phyloP scores from a whole-genome alignment of 2,888 invertebrate genomes.

The Hirtodrosophila confusa region DNA sequence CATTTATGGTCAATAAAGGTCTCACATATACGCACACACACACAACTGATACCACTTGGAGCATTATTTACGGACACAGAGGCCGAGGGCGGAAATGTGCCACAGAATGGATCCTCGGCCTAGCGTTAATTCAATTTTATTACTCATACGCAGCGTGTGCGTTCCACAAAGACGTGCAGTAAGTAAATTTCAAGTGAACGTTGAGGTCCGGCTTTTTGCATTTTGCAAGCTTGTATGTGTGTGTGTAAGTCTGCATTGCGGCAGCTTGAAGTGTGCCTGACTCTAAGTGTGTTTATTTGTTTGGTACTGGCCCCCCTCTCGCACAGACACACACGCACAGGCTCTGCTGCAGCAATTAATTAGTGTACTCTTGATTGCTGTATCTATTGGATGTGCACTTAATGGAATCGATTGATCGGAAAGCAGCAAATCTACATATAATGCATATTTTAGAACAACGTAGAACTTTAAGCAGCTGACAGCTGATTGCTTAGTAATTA shows the following conservation, averaged over 20 bases:
- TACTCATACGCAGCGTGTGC: slow-evolving; percentile 66
- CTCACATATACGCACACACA: slow-evolving; percentile 10
- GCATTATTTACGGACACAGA: slow-evolving; percentile 1
- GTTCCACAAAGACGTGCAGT: slow-evolving; percentile 36
- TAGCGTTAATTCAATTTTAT: slow-evolving; percentile 70
- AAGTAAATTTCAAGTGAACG: slow-evolving; percentile 42
- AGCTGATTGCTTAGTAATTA: neutral
- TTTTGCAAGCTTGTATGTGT: slow-evolving; percentile 2
- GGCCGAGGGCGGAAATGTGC: slow-evolving; percentile 54
- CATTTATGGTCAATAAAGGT: slow-evolving; percentile 59
- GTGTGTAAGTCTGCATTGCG: slow-evolving; percentile 62
- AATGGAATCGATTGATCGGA: neutral
- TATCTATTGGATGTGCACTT: slow-evolving; percentile 33
- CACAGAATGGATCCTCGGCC: slow-evolving; percentile 46
- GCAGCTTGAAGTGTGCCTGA: slow-evolving; percentile 46
- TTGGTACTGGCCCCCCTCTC: slow-evolving; percentile 11
- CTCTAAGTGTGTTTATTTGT: slow-evolving; percentile 25
- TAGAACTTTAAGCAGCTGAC: too few relatives aligned
- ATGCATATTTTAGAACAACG: too few relatives aligned
- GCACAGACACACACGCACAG: slow-evolving; percentile 7
- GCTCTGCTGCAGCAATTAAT: slow-evolving; percentile 55
- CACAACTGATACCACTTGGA: neutral
- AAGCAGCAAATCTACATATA: too few relatives aligned
- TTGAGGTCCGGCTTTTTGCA: slow-evolving; percentile 12
- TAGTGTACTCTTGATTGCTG: slow-evolving; percentile 38